These are phyloP conservation scores for Pyxicephalus adspersus DNA, from an alignment of 2,113 vertebrate genomes.

Conservation along the genomic window DNA sequence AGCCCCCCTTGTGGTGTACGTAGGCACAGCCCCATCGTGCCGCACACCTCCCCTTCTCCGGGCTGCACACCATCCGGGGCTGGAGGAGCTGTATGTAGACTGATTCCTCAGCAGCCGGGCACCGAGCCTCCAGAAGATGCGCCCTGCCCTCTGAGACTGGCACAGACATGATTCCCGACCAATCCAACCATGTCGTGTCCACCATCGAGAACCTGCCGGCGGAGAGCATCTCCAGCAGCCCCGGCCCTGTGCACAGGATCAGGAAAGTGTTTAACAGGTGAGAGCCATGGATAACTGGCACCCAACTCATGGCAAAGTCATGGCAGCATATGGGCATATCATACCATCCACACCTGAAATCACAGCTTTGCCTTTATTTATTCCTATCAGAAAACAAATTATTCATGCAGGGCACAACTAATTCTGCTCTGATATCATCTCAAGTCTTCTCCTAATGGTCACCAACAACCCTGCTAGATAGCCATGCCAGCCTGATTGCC, in stretches of 20 bases:
- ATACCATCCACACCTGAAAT: too few relatives aligned
- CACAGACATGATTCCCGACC: conserved; percentile 72
- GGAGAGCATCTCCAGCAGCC: conserved; percentile 71
- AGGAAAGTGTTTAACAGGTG: conserved; percentile 87
- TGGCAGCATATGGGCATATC: too few relatives aligned
- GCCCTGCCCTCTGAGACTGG: conserved; percentile 71
- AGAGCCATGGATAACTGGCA: conserved; percentile 52
- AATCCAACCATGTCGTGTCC: conserved; percentile 83
- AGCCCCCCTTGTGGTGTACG: conserved; percentile 18
- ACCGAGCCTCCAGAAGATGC: conserved; percentile 81
- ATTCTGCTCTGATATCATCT: too few relatives aligned
- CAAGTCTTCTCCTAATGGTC: too few relatives aligned
- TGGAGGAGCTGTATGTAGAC: background rate
- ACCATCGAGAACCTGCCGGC: conserved; percentile 84
- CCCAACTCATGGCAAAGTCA: background rate
- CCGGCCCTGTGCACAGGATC: conserved; percentile 78
- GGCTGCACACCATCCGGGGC: background rate
- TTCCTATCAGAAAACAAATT: too few relatives aligned
- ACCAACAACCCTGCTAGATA: too few relatives aligned
- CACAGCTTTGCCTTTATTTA: too few relatives aligned
- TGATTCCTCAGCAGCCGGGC: too few relatives aligned
- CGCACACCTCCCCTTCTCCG: conserved; percentile 26
- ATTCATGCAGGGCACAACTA: too few relatives aligned
- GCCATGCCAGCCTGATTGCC: too few relatives aligned
- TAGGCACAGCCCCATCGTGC: conserved; percentile 29